phyloP scores from a whole-genome alignment of 2,888 invertebrate genomes.

The Cerceris rybyensis region DNA sequence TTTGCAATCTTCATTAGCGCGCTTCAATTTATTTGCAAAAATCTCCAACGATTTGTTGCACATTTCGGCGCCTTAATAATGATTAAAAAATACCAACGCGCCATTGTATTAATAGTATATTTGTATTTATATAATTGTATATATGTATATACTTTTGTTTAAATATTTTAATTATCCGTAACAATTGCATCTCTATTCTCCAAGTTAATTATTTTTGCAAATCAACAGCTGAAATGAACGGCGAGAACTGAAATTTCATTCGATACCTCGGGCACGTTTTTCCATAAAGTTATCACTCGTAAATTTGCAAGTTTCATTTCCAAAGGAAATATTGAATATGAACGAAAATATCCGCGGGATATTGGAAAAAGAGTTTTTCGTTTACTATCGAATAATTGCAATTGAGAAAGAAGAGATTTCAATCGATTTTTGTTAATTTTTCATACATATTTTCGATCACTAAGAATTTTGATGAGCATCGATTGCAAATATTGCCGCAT shows the following conservation, averaged over 20 bases:
- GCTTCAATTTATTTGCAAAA: background rate
- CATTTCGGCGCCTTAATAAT: background rate
- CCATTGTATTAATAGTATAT: constrained; percentile 3
- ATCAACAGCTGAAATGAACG: constrained; percentile 3
- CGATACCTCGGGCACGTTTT: too few relatives aligned
- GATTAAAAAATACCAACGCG: constrained; percentile 10
- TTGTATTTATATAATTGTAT: background rate
- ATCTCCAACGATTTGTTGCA: background rate
- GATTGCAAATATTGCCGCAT: constrained; percentile 5
- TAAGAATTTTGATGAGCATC: constrained; percentile 27
- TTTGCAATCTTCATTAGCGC: constrained; percentile 21
- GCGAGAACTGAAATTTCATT: too few relatives aligned
- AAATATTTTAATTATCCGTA: constrained; percentile 22
- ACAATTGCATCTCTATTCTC: constrained; percentile 1
- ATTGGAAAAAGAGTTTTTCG: background rate
- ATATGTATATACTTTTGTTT: constrained; percentile 23
- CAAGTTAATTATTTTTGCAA: background rate
- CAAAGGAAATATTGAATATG: too few relatives aligned
- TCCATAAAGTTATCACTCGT: too few relatives aligned
- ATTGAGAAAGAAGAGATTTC: background rate
- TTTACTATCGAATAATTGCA: background rate
- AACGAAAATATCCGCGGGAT: background rate
- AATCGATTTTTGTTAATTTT: background rate
- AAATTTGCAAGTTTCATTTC: too few relatives aligned
- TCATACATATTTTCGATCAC: constrained; percentile 15